Percentiles rank a stretch among this genome's conserved stretches.
Evolutionary conservation across 1,140 invertebrate genomes (phyloP).

Genomic region (Calliphora vicina): DNA sequence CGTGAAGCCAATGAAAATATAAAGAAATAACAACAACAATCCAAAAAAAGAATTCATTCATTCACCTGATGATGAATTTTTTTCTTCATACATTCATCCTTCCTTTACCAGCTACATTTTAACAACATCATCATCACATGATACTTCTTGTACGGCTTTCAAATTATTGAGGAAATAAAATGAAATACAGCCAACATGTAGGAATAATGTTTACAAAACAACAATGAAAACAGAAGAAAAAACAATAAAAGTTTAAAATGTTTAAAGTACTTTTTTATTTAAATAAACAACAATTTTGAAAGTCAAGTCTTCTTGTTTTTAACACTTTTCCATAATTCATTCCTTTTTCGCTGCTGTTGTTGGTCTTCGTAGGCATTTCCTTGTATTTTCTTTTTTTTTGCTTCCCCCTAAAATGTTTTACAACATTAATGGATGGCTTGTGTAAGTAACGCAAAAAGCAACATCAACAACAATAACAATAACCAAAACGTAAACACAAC

Average conservation of each 20-base stretch:
- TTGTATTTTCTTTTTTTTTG: background rate
- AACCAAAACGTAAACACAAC: background rate
- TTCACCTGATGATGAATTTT: background rate
- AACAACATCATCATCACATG: background rate
- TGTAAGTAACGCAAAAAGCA: background rate
- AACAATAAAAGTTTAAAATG: slow-evolving; percentile 10
- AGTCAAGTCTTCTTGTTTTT: background rate
- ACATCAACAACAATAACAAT: background rate
- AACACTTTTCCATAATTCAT: background rate
- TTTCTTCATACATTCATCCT: background rate
- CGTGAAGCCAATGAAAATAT: too few species aligned
- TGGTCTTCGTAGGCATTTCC: background rate
- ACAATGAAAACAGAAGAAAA: background rate
- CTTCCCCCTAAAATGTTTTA: background rate
- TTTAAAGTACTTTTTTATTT: slow-evolving; percentile 7
- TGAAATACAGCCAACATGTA: background rate
- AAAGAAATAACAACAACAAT: background rate
- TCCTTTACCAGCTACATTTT: background rate
- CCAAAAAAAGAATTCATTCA: background rate
- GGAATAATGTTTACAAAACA: background rate
- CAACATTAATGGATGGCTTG: background rate
- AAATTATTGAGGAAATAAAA: background rate
- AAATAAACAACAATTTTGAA: background rate
- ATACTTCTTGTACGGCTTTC: background rate
- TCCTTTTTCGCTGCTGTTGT: background rate